These are phyloP conservation scores for Subanguina moxae DNA, from an alignment of 1,140 invertebrate species.

Conservation along the genomic window DNA sequence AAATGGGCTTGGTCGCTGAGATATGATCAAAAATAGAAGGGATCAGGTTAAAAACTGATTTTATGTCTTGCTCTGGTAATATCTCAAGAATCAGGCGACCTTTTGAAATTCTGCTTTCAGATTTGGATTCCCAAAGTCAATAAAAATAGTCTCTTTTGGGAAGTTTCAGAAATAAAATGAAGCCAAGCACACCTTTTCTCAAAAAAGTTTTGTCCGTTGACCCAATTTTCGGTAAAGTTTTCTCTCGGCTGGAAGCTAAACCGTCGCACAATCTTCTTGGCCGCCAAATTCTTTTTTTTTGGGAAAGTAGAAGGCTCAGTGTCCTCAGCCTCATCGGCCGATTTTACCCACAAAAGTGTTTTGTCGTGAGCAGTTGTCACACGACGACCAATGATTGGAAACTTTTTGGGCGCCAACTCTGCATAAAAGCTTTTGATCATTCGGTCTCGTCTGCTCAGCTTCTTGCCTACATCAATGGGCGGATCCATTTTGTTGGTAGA, in stretches of 20 bases:
- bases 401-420: background rate
- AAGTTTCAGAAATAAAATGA: too few relatives aligned
- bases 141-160: too few relatives aligned
- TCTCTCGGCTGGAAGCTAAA: constrained; percentile 1
- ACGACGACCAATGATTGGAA: background rate
- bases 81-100: too few relatives aligned
- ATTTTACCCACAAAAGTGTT: background rate
- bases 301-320: background rate
- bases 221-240: background rate
- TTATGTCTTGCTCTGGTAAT: too few relatives aligned
- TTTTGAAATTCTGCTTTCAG: too few relatives aligned
- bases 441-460: background rate
- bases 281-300: too few relatives aligned
- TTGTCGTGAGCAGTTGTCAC: background rate
- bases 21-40: too few relatives aligned
- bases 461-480: background rate
- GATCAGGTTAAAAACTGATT: too few relatives aligned
- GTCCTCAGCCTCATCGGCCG: background rate
- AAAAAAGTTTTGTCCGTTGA: background rate
- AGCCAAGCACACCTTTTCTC: background rate
- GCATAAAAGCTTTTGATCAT: background rate
- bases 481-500: too few relatives aligned
- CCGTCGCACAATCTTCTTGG: background rate
- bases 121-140: too few relatives aligned
- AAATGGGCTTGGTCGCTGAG: too few relatives aligned